Percentiles rank a stretch among this genome's conserved stretches.
phyloP scores from a whole-genome alignment of 2,888 invertebrate species.

The Cataglyphis livida region DNA sequence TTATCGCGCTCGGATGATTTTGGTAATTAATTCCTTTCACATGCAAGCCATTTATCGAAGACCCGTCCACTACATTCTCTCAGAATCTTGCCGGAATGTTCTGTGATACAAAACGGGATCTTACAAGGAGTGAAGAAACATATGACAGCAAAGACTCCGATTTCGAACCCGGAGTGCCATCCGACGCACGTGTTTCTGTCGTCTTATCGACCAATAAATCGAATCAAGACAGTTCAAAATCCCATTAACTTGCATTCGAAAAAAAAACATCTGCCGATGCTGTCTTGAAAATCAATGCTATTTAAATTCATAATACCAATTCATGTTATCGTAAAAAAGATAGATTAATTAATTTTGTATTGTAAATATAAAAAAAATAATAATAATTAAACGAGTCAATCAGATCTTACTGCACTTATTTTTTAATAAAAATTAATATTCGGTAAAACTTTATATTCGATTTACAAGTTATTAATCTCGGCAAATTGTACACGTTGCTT shows the following conservation, averaged over 20 bases:
- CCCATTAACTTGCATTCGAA: conserved; percentile 62
- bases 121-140: conserved; percentile 47
- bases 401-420: background rate
- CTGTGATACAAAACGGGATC: conserved; percentile 23
- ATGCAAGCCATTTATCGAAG: conserved; percentile 24
- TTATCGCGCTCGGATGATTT: background rate
- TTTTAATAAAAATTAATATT: background rate
- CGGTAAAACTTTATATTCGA: background rate
- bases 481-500: background rate
- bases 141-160: conserved; percentile 64
- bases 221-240: conserved; percentile 61
- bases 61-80: background rate
- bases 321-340: background rate
- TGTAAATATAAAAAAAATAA: background rate
- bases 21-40: conserved; percentile 22
- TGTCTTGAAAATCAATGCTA: conserved; percentile 18
- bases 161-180: conserved; percentile 65
- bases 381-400: background rate
- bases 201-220: conserved; percentile 78
- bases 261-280: conserved; percentile 76
- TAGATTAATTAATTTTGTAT: background rate
- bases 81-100: conserved; percentile 22
- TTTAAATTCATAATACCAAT: background rate
- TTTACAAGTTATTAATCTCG: background rate
- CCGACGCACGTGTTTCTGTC: conserved; percentile 71